Evolutionary conservation across 2,888 invertebrate species (phyloP).

Genomic region (Drosophila meridionalis): DNA sequence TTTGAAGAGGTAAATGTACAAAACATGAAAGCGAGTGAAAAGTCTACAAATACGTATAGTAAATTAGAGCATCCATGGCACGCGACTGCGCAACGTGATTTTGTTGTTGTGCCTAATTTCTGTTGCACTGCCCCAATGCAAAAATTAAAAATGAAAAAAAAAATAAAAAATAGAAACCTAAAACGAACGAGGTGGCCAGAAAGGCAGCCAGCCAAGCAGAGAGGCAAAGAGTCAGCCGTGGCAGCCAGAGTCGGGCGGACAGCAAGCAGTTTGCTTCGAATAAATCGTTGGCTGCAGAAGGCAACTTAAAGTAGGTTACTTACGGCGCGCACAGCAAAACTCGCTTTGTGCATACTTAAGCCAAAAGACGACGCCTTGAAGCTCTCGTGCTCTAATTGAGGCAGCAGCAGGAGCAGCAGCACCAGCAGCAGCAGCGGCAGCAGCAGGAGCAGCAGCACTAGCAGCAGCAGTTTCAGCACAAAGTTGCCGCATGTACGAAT

Average conservation of each 20-base stretch:
- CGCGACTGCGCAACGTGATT: slow-evolving; percentile 52
- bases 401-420: slow-evolving; percentile 24
- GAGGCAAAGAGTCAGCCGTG: neutral
- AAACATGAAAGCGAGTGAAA: slow-evolving; percentile 21
- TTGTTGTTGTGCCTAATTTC: slow-evolving; percentile 47
- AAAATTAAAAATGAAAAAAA: slow-evolving; percentile 25
- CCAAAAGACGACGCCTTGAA: slow-evolving; percentile 29
- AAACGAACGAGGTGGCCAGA: slow-evolving; percentile 1
- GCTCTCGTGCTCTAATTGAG: slow-evolving; percentile 63
- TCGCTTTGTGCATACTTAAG: slow-evolving; percentile 68
- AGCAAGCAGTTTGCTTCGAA: slow-evolving; percentile 55
- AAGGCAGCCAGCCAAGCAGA: neutral
- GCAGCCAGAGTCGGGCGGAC: slow-evolving; percentile 2
- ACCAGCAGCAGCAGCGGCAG: slow-evolving; percentile 17
- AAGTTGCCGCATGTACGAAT: slow-evolving; percentile 76
- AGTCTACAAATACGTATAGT: slow-evolving; percentile 15
- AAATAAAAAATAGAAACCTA: too few relatives aligned
- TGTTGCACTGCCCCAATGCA: slow-evolving; percentile 14
- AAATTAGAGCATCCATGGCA: slow-evolving; percentile 62
- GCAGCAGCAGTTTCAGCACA: slow-evolving; percentile 25
- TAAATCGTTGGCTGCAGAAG: slow-evolving; percentile 66
- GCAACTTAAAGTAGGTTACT: slow-evolving; percentile 74
- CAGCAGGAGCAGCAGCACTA: slow-evolving; percentile 21
- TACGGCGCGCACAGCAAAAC: slow-evolving; percentile 34
- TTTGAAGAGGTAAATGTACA: slow-evolving; percentile 8